phyloP scores from a whole-genome alignment of 2,888 invertebrate genomes.

The Ectropis crepuscularia region DNA sequence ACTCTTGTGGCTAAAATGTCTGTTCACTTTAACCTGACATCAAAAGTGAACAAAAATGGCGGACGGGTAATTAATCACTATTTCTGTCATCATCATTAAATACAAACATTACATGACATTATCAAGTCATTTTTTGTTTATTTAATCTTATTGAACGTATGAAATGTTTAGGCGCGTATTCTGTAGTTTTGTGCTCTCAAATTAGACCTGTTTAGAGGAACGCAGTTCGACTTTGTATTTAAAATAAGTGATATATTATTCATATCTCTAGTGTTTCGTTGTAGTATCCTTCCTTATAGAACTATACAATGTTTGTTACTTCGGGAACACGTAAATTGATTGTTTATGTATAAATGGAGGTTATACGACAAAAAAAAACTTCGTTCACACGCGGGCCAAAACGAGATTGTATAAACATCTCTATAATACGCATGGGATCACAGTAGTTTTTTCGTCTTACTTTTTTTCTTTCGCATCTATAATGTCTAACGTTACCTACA shows the following conservation, averaged over 20 bases:
- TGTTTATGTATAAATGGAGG: conserved; percentile 58
- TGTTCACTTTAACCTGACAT: too few species aligned
- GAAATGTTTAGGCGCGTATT: too few species aligned
- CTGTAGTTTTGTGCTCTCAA: not conserved
- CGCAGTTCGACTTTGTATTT: conserved; percentile 42
- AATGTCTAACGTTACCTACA: conserved; percentile 6
- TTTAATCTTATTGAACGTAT: too few species aligned
- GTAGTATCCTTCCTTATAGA: conserved; percentile 64
- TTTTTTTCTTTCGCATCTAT: conserved; percentile 48
- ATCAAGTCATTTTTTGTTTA: too few species aligned
- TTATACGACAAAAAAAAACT: conserved; percentile 59
- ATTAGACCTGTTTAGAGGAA: conserved; percentile 21
- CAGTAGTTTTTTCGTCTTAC: conserved; percentile 71
- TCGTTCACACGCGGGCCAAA: conserved; percentile 75
- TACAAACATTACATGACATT: too few species aligned
- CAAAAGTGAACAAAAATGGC: too few species aligned
- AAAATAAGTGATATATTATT: conserved; percentile 74
- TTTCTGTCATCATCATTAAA: too few species aligned
- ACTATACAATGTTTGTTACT: conserved; percentile 54
- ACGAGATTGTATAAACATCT: conserved; percentile 72
- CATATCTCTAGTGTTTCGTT: conserved; percentile 79
- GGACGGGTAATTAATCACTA: too few species aligned
- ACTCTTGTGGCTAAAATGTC: too few species aligned
- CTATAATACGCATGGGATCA: conserved; percentile 76
- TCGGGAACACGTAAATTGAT: conserved; percentile 67